Conservation (phyloP, 2,888 invertebrate genomes). For the Ramazzottius varieornatus region DNA sequence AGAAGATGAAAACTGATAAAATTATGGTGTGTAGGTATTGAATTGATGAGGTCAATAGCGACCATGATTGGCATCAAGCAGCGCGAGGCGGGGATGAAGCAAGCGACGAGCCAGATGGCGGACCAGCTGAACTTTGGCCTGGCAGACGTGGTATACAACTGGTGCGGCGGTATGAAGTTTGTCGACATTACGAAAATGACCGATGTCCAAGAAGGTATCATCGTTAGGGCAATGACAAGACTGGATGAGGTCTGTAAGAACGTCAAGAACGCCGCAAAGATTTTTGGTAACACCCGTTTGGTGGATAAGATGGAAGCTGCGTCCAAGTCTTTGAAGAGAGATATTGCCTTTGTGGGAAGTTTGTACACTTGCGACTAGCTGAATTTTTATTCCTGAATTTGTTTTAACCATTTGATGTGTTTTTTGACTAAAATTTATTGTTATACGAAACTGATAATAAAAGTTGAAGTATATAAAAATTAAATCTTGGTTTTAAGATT, state of each 20-base stretch:
- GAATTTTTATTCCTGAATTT: not conserved
- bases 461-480: not conserved
- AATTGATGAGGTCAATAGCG: slow-evolving; percentile 41
- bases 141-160: slow-evolving; percentile 78
- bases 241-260: slow-evolving; percentile 67
- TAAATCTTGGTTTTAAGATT: too few relatives aligned
- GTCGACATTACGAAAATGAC: slow-evolving; percentile 71
- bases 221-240: slow-evolving; percentile 85
- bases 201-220: slow-evolving; percentile 85
- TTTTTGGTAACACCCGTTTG: slow-evolving; percentile 70
- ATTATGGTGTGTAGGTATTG: too few relatives aligned
- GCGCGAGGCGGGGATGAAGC: slow-evolving; percentile 32
- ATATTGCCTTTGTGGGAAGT: slow-evolving; percentile 91
- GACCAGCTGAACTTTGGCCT: slow-evolving; percentile 59
- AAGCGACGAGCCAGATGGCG: slow-evolving; percentile 15
- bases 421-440: not conserved
- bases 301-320: slow-evolving; percentile 84
- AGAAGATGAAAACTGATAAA: too few relatives aligned
- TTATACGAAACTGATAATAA: not conserved
- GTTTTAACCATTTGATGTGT: not conserved
- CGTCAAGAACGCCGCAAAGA: slow-evolving; percentile 67
- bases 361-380: slow-evolving; percentile 39
- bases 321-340: slow-evolving; percentile 66
- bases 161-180: slow-evolving; percentile 42
- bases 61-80: slow-evolving; percentile 40